Evolutionary conservation across 2,888 invertebrate species (phyloP), one percentile per base, ranked within the genome.

Genomic region (Megalurothrips usitatus): DNA sequence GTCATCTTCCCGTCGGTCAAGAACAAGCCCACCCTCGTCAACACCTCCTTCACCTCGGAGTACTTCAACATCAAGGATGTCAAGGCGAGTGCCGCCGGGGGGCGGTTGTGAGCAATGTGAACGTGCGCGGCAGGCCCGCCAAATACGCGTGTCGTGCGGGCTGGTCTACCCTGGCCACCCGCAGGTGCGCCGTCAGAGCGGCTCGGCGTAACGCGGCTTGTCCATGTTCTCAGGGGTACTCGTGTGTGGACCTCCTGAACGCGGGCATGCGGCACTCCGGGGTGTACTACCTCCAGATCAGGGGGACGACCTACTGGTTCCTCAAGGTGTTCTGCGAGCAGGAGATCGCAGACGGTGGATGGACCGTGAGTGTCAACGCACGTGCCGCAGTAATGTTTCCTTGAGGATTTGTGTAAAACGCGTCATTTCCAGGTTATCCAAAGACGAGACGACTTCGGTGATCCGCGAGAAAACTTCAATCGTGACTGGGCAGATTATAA

Each of bases 221-320:
- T 83, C 14, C 52, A 19, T 58, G 83, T 85, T 89, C 90, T 81
- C 89, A 96, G 94, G 96, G 96, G 9, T 95, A 93, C 86, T 96
- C 96, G 19, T 96, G 96, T 86, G 92, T 94, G 81, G 96, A 96
- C 87, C 90, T 96, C 79, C 88, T 94, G 83, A 94, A 94, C 85
- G 94, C 94, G 78, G 96, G 96, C 48, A 95, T 95, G 94, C 89
- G 93, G 82, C 93, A 94, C 84, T 95, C 94, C 28, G 96, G 96
- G 43, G 94, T 96, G 0, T 96, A 94, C 87, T 96, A 96, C 86
- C 89, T 96, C 81, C 95, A 96, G 89, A 96, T 96, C 84, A 90
- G 96, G 82, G 96, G 96, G 68, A 96, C 96, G 8, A 95, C 96
- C 0, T 96, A 95, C 88, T 96, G 96, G 96, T 96, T 96, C 90